phyloP scores from a whole-genome alignment of 2,888 invertebrate genomes.

The Mellilla xanthometata region DNA sequence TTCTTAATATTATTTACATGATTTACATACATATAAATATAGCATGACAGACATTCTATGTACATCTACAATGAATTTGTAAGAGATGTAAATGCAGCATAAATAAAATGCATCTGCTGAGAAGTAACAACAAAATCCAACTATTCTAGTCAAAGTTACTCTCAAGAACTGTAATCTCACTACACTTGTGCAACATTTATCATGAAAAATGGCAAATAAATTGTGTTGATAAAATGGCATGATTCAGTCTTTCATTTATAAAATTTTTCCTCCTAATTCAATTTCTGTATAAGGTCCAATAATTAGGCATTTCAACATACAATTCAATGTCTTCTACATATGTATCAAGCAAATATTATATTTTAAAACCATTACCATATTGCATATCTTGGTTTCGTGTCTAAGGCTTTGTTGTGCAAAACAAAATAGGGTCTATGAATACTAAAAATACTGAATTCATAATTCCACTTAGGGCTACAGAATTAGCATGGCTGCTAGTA shows the following conservation, averaged over 20 bases:
- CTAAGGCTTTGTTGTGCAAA: no score
- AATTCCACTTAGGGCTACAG: no score
- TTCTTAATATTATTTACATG: constrained; percentile 52
- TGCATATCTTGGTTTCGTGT: no score
- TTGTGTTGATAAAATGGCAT: constrained; percentile 64
- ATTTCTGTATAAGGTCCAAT: no score
- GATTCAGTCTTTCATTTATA: constrained; percentile 75
- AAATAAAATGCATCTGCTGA: constrained; percentile 42
- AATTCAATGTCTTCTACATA: neutral
- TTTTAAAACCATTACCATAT: no score
- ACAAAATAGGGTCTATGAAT: no score
- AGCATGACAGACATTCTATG: constrained; percentile 46
- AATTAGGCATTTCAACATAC: neutral
- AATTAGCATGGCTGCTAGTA: no score
- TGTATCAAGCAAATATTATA: no score
- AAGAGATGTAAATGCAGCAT: constrained; percentile 36
- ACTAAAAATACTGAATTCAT: no score
- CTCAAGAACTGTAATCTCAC: constrained; percentile 49
- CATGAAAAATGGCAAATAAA: constrained; percentile 61
- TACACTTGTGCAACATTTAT: constrained; percentile 56
- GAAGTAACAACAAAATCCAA: constrained; percentile 49
- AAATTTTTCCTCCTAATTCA: no score
- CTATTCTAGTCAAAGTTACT: constrained; percentile 70
- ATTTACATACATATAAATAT: constrained; percentile 53
- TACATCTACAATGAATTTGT: constrained; percentile 45